phyloP scores from a whole-genome alignment of 2,888 invertebrate genomes.

The Allacma fusca region DNA sequence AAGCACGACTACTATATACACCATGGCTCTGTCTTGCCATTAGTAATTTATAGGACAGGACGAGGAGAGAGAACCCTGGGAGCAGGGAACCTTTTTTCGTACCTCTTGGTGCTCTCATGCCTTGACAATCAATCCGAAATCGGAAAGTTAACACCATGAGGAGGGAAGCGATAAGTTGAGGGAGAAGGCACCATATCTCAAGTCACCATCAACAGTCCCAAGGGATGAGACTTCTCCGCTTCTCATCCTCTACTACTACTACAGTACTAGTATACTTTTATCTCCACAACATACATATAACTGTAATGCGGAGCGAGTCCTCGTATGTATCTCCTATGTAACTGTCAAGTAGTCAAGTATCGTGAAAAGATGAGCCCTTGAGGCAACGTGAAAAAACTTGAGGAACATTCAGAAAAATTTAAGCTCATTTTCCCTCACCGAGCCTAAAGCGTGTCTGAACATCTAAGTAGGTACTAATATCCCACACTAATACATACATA shows the following conservation, averaged over 20 bases:
- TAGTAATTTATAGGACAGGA: constrained; percentile 5
- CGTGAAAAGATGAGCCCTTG: background rate
- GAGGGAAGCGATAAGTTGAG: constrained; percentile 7
- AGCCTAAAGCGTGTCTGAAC: background rate
- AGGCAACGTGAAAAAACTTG: constrained; percentile 10
- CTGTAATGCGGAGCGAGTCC: too few relatives aligned
- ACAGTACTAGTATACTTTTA: too few relatives aligned
- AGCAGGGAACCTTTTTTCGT: constrained; percentile 4
- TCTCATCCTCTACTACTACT: too few relatives aligned
- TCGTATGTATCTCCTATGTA: background rate
- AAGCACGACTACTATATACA: too few relatives aligned
- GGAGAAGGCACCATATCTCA: background rate
- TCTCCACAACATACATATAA: too few relatives aligned
- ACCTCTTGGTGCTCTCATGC: constrained; percentile 6
- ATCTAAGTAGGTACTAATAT: too few relatives aligned
- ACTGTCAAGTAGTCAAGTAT: constrained; percentile 14
- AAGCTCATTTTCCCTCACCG: background rate
- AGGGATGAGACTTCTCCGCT: background rate
- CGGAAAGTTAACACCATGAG: constrained; percentile 23
- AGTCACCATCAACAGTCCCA: background rate
- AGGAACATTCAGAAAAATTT: constrained; percentile 8
- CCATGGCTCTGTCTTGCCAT: background rate
- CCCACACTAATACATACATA: background rate
- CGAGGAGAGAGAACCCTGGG: background rate
- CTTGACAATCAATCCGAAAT: constrained; percentile 16